These are phyloP conservation scores for Colistium nudipinnis DNA, from an alignment of 2,113 vertebrate species.

Conservation along the genomic window DNA sequence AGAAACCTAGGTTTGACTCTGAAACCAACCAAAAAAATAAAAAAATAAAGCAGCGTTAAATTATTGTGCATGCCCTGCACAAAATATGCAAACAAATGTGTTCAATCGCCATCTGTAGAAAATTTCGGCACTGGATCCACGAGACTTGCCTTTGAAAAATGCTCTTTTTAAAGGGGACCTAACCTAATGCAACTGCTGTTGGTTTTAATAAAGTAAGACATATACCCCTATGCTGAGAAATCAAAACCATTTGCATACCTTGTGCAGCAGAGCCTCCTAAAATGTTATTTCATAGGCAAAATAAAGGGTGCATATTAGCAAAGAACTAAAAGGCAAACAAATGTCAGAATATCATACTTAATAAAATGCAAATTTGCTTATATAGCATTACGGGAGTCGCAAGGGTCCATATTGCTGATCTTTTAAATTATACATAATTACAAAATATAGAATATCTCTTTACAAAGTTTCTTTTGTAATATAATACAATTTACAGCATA, in stretches of 20 bases:
- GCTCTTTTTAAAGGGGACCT: slow-evolving; percentile 55
- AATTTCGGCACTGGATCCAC: slow-evolving; percentile 47
- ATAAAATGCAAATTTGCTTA: slow-evolving; percentile 83
- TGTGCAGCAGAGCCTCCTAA: slow-evolving; percentile 78
- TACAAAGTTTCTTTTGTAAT: slow-evolving; percentile 91
- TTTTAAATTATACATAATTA: slow-evolving; percentile 95
- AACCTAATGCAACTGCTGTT: slow-evolving; percentile 58
- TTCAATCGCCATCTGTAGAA: slow-evolving; percentile 49
- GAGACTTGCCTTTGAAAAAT: slow-evolving; percentile 44
- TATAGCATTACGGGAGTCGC: slow-evolving; percentile 83
- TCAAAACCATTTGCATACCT: slow-evolving; percentile 78
- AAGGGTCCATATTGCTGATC: slow-evolving; percentile 97
- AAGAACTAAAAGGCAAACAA: slow-evolving; percentile 81
- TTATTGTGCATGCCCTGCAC: slow-evolving; percentile 67
- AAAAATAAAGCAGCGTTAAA: slow-evolving; percentile 81
- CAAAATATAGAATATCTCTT: slow-evolving; percentile 99
- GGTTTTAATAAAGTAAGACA: slow-evolving; percentile 49
- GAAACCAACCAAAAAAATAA: slow-evolving; percentile 52
- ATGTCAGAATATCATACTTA: slow-evolving; percentile 75
- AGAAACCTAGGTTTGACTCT: slow-evolving; percentile 63
- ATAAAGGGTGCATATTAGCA: slow-evolving; percentile 81
- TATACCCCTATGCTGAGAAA: slow-evolving; percentile 44
- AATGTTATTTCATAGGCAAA: slow-evolving; percentile 66
- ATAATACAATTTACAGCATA: slow-evolving; percentile 98
- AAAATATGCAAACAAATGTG: slow-evolving; percentile 74